Conservation (phyloP, 2,797 vertebrate species). For the Phrynocephalus vlangalii region DNA sequence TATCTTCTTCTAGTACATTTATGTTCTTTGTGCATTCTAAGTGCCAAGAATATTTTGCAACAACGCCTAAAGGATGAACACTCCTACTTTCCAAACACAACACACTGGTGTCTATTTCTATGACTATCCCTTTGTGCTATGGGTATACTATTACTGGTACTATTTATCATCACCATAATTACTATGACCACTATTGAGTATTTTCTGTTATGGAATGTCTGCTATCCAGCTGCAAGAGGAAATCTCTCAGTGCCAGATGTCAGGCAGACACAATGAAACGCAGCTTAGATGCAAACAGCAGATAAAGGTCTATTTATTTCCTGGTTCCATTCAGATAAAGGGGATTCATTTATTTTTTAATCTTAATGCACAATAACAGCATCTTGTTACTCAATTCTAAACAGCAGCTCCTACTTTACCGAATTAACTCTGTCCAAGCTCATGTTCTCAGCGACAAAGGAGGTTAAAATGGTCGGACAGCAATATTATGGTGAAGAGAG, state of each 20-base stretch:
- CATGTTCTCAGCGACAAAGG: constrained; percentile 45
- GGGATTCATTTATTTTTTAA: constrained; percentile 47
- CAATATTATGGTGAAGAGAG: constrained; percentile 37
- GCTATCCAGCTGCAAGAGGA: constrained; percentile 41
- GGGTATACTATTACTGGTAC: neutral
- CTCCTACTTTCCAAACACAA: neutral
- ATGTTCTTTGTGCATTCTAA: neutral
- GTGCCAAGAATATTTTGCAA: constrained; percentile 29
- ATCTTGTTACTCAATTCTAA: constrained; percentile 36
- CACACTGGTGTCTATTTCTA: constrained; percentile 32
- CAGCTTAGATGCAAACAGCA: constrained; percentile 39
- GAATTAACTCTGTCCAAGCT: constrained; percentile 34
- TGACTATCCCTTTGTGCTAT: neutral
- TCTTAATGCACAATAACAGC: constrained; percentile 17
- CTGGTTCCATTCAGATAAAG: constrained; percentile 47
- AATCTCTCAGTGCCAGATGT: constrained; percentile 42
- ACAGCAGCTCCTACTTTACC: constrained; percentile 32
- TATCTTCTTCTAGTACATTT: constrained; percentile 3
- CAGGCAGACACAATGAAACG: constrained; percentile 42
- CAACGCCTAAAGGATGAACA: neutral
- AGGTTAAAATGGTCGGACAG: constrained; percentile 25
- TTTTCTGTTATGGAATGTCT: constrained; percentile 35
- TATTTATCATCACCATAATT: neutral
- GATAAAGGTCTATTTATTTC: constrained; percentile 46
- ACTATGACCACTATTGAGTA: neutral